These are phyloP conservation scores for Automeris io DNA, from an alignment of 2,888 invertebrate genomes.

Conservation along the genomic window DNA sequence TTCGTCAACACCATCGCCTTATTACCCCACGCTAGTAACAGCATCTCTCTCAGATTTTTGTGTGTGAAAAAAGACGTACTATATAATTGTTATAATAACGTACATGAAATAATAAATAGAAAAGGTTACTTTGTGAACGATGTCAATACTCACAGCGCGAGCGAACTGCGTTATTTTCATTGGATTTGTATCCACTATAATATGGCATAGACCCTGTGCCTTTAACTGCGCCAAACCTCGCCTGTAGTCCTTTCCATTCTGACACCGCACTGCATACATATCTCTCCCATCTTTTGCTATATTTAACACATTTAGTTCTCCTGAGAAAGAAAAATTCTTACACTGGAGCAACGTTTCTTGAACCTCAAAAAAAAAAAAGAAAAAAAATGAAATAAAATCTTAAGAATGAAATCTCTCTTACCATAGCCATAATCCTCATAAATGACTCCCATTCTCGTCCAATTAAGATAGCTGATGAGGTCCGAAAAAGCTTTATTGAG, in stretches of 20 bases:
- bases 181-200: constrained; percentile 93
- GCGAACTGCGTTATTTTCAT: constrained; percentile 88
- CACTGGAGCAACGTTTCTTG: background rate
- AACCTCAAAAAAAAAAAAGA: background rate
- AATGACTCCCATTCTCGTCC: constrained; percentile 95
- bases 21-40: too few relatives aligned
- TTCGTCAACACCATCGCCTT: too few relatives aligned
- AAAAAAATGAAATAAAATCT: background rate
- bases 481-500: constrained; percentile 91
- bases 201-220: constrained; percentile 89
- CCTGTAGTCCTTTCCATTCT: constrained; percentile 80
- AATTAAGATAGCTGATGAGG: constrained; percentile 90
- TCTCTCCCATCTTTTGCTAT: constrained; percentile 80
- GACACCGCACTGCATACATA: constrained; percentile 81
- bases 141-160: constrained; percentile 91
- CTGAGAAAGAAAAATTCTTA: constrained; percentile 46
- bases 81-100: too few relatives aligned
- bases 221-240: constrained; percentile 88
- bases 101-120: too few relatives aligned
- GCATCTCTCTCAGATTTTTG: too few relatives aligned
- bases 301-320: constrained; percentile 90
- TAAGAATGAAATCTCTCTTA: constrained; percentile 48
- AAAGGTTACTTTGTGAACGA: too few relatives aligned
- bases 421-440: constrained; percentile 93
- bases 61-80: too few relatives aligned